A percentile compares a stretch with the other conserved stretches of the same genome.
These are phyloP conservation scores for Scolanthus callimorphus DNA, from an alignment of 92 coral and sea anemone species.

Conservation along the genomic window DNA sequence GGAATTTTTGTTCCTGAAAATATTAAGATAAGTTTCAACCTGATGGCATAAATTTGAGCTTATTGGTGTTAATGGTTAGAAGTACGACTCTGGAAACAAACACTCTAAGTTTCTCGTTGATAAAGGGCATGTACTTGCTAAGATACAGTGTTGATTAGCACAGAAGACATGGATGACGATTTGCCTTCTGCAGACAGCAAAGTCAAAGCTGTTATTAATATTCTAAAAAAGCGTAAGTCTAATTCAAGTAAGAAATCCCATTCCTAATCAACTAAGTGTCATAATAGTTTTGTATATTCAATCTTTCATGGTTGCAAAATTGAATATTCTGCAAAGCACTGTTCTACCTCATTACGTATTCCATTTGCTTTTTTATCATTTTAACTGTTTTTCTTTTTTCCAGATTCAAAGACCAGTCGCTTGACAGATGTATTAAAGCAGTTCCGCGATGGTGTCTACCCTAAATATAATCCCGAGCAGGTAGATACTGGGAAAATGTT, in stretches of 20 bases:
- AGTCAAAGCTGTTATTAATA: conserved; percentile 21
- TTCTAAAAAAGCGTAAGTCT: conserved; percentile 28
- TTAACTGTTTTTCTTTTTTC: conserved; percentile 4
- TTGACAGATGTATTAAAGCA: conserved; percentile 96
- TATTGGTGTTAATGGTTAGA: conserved; percentile 1
- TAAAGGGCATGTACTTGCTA: neutral
- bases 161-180: conserved; percentile 8
- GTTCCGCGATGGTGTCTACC: conserved; percentile 96
- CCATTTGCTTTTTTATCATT: neutral
- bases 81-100: neutral
- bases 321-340: neutral
- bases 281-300: neutral
- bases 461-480: conserved; percentile 97
- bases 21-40: neutral
- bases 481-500: conserved; percentile 28
- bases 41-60: neutral
- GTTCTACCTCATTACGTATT: neutral
- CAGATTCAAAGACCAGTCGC: conserved; percentile 96
- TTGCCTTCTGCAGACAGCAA: conserved; percentile 19
- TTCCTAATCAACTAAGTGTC: neutral
- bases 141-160: neutral
- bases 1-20: neutral
- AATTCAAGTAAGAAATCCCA: neutral
- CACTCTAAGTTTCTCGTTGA: neutral
- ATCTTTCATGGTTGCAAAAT: too few species aligned